These are phyloP conservation scores for Trachymyrmex septentrionalis DNA, from an alignment of 1,140 invertebrate genomes.

Conservation along the genomic window DNA sequence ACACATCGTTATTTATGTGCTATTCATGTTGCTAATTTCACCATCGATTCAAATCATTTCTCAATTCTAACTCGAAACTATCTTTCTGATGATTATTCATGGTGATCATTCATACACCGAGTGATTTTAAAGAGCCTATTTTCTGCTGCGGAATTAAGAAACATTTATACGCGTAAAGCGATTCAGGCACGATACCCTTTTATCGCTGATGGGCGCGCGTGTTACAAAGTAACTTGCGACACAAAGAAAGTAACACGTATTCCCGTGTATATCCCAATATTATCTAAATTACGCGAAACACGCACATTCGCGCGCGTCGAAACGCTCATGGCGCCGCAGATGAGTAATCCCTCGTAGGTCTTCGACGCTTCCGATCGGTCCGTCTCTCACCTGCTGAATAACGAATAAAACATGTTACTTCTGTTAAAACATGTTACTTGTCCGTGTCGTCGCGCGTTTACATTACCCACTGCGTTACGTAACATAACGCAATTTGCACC, in stretches of 20 bases:
- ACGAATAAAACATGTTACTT: constrained; percentile 72
- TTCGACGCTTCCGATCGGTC: constrained; percentile 22
- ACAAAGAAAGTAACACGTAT: constrained; percentile 57
- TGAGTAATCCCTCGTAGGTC: constrained; percentile 49
- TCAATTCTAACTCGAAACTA: neutral
- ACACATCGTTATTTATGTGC: neutral
- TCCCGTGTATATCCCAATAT: constrained; percentile 20
- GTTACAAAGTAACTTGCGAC: constrained; percentile 47
- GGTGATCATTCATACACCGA: neutral
- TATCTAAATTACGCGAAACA: constrained; percentile 59
- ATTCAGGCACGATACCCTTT: constrained; percentile 15
- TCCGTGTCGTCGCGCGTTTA: constrained; percentile 50
- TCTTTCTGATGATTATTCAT: neutral
- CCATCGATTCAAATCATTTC: neutral
- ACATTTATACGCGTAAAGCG: constrained; percentile 3
- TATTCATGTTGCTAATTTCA: neutral
- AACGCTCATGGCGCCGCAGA: constrained; percentile 55
- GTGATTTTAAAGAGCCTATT: neutral
- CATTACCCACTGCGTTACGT: constrained; percentile 25
- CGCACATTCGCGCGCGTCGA: constrained; percentile 33
- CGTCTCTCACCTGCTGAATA: constrained; percentile 65
- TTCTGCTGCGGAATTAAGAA: neutral
- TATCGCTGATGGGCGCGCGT: constrained; percentile 48
- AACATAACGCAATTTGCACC: constrained; percentile 33
- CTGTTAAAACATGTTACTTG: constrained; percentile 58